These are phyloP conservation scores for Mormyrops attenuatus DNA, from an alignment of 2,797 vertebrate species.

Conservation along the genomic window DNA sequence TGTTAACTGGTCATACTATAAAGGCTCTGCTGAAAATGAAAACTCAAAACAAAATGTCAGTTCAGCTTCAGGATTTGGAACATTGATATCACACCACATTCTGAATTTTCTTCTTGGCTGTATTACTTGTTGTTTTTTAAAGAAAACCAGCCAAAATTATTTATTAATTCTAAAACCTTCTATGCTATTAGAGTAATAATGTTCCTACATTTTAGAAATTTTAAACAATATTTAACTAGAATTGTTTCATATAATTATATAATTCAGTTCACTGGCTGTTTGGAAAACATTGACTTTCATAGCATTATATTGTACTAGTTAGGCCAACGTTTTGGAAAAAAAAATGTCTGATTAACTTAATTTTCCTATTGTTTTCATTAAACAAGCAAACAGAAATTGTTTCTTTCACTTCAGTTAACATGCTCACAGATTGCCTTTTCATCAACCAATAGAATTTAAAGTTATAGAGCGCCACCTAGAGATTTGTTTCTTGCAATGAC, in stretches of 20 bases:
- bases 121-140: neutral
- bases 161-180: neutral
- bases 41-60: neutral
- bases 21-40: neutral
- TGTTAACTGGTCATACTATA: neutral
- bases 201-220: neutral
- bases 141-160: neutral
- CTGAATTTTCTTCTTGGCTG: neutral
- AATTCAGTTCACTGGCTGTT: neutral
- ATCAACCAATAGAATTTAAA: neutral
- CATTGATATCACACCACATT: neutral
- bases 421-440: neutral
- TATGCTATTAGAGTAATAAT: neutral
- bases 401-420: neutral
- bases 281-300: neutral
- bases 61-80: neutral
- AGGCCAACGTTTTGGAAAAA: neutral
- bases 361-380: neutral
- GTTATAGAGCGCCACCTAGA: conserved; percentile 10
- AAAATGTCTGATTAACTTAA: neutral
- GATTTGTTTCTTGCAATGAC: neutral
- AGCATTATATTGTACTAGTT: neutral
- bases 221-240: neutral
- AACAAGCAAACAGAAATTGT: neutral
- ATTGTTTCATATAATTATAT: neutral